Evolutionary conservation across 2,797 vertebrate species (phyloP), one percentile per base, ranked within the genome.

Genomic region (Bovichtus diacanthus): DNA sequence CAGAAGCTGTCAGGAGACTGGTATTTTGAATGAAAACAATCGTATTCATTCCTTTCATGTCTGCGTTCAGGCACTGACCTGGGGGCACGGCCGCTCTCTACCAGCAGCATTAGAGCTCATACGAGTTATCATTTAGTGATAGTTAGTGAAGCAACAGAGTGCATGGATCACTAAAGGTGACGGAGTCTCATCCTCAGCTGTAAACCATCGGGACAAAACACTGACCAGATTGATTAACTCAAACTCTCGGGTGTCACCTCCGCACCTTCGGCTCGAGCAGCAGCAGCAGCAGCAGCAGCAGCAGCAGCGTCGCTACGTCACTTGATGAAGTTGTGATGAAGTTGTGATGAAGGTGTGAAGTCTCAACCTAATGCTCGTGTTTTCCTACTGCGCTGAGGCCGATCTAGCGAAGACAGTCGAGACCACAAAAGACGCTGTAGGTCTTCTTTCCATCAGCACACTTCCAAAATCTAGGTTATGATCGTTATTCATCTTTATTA

Each of bases 221-320:
- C 51, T 64, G 47, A 80, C 76, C 54, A 72, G 23, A 76, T 63
- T 74, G 67, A 84, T 84, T 67, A 31, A 73, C 61, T 68, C 11
- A 39, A 38, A 44, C n/a, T 44, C 55, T 66, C 13, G 0, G n/a
- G 9, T 21, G 43, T 75, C 61, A 69, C 39, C 54, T 75, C n/a
- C 27, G 47, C 23, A 72, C 44, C n/a, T 63, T 36, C 11, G 60
- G 72, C 74, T 56, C 3, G 1, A 75, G 31, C 23, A 38, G 13
- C 49, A 23, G 51, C 16, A 41, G 36, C 73, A 50, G 21, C 41
- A 41, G 29, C 68, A 50, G 23, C 23, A 66, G 6, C 68, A 12
- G n/a, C n/a, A 41, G n/a, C n/a, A n/a, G n/a, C n/a, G n/a, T n/a
- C n/a, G n/a, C 44, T 19, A n/a, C 5, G 3, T 23, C 50, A 61